Conservation (phyloP, 2,888 invertebrate genomes). For the Campoplex capitator region DNA sequence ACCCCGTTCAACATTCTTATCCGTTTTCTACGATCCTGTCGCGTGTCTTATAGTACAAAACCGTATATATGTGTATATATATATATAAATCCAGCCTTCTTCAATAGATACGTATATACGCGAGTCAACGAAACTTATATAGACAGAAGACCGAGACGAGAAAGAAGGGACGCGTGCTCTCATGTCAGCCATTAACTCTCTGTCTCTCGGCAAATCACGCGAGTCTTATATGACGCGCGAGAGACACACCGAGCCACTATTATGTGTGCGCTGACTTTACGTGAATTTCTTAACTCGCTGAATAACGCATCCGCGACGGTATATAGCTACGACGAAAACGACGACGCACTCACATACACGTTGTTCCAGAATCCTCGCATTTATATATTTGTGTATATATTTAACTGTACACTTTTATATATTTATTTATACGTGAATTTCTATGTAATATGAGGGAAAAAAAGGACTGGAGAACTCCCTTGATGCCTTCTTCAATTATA, state of each 20-base stretch:
- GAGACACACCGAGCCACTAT: slow-evolving; percentile 40
- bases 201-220: slow-evolving; percentile 72
- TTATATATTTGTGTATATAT: background rate
- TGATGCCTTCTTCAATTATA: background rate
- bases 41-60: slow-evolving; percentile 55
- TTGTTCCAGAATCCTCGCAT: background rate
- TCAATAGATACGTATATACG: background rate
- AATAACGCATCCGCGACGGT: background rate
- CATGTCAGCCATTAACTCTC: slow-evolving; percentile 77
- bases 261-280: slow-evolving; percentile 25
- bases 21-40: slow-evolving; percentile 64
- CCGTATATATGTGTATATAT: slow-evolving; percentile 9
- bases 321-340: slow-evolving; percentile 26
- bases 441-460: background rate
- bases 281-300: slow-evolving; percentile 36
- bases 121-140: background rate
- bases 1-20: slow-evolving; percentile 65
- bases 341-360: slow-evolving; percentile 38
- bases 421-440: slow-evolving; percentile 6
- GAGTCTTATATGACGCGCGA: slow-evolving; percentile 30
- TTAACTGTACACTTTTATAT: background rate
- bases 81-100: background rate
- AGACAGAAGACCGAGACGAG: slow-evolving; percentile 65
- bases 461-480: background rate
- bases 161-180: slow-evolving; percentile 66